phyloP scores from a whole-genome alignment of 2,888 invertebrate species.

The Coecobrya sp. region DNA sequence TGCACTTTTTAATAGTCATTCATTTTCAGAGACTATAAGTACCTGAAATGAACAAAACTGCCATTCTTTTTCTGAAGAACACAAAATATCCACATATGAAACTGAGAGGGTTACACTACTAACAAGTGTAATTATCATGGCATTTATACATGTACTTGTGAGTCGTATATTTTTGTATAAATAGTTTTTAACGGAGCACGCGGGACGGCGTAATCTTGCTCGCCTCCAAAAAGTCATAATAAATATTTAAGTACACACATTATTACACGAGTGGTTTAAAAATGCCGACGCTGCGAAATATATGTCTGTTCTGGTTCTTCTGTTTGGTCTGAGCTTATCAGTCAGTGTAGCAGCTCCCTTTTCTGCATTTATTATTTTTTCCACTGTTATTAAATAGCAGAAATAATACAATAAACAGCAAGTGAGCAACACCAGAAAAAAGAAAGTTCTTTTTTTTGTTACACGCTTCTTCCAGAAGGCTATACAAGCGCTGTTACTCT shows the following conservation, averaged over 20 bases:
- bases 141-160: background rate
- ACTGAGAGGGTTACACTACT: background rate
- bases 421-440: conserved; percentile 34
- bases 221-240: conserved; percentile 67
- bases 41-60: background rate
- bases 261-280: conserved; percentile 51
- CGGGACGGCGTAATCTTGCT: conserved; percentile 48
- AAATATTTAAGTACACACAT: conserved; percentile 73
- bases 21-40: conserved; percentile 19
- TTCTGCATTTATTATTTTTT: conserved; percentile 17
- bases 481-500: background rate
- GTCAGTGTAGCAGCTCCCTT: background rate
- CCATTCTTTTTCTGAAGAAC: background rate
- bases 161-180: conserved; percentile 31
- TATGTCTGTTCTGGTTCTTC: background rate
- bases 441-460: conserved; percentile 41
- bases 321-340: background rate
- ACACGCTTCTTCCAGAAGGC: conserved; percentile 47
- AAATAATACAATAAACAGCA: conserved; percentile 56
- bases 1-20: conserved; percentile 50
- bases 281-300: conserved; percentile 52
- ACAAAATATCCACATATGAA: background rate
- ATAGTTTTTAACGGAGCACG: conserved; percentile 20
- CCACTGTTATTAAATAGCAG: conserved; percentile 14
- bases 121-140: conserved; percentile 28